phyloP scores from a whole-genome alignment of 2,113 vertebrate species.

The Eclectus roratus region DNA sequence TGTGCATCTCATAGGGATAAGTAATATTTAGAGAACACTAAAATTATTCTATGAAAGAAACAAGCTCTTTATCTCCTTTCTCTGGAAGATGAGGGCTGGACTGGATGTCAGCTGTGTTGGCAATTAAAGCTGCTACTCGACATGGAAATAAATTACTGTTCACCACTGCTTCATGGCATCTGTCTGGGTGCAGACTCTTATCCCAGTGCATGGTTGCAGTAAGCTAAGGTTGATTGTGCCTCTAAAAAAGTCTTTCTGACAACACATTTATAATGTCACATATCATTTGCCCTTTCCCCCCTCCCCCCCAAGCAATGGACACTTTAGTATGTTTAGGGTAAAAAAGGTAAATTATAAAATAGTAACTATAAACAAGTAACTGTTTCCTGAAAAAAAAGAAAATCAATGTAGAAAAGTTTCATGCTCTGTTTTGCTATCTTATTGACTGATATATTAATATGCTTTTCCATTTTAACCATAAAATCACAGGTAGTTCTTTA shows the following conservation, averaged over 20 bases:
- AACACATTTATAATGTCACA: neutral
- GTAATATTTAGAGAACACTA: neutral
- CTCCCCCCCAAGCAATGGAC: neutral
- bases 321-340: neutral
- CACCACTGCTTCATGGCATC: neutral
- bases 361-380: neutral
- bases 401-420: neutral
- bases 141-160: neutral
- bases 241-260: neutral
- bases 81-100: neutral
- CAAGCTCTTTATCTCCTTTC: neutral
- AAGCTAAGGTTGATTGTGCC: neutral
- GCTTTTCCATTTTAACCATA: neutral
- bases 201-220: neutral
- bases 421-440: neutral
- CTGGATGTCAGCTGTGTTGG: neutral
- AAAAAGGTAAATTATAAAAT: neutral
- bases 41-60: neutral
- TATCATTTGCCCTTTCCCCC: neutral
- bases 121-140: neutral
- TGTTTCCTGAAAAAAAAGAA: neutral
- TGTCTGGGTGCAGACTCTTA: neutral
- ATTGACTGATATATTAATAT: rapidly evolving
- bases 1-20: neutral
- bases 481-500: slow-evolving; percentile 15